A percentile compares a stretch with the other conserved stretches of the same genome.
phyloP scores from a whole-genome alignment of 2,888 invertebrate species.

The Tolmerus cingulatus region DNA sequence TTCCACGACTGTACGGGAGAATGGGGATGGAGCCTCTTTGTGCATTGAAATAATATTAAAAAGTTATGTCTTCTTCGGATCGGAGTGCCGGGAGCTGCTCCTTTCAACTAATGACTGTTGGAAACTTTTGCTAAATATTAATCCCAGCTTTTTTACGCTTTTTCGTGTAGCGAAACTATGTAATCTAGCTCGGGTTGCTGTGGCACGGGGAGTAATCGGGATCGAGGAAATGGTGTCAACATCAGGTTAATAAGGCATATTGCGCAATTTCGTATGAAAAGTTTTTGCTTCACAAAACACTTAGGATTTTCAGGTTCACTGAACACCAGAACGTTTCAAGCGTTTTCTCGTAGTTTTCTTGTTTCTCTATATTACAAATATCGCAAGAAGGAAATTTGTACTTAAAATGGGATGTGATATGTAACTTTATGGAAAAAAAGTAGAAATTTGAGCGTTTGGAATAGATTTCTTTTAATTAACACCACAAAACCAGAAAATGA shows the following conservation, averaged over 20 bases:
- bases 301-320: neutral
- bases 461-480: neutral
- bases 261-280: neutral
- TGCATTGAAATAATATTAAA: constrained; percentile 18
- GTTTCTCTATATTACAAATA: neutral
- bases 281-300: neutral
- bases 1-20: neutral
- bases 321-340: neutral
- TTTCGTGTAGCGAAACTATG: constrained; percentile 1
- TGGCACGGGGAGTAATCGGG: neutral
- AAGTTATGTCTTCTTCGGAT: constrained; percentile 24
- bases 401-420: neutral
- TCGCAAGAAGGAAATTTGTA: neutral
- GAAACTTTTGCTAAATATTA: constrained; percentile 7
- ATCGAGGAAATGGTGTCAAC: constrained; percentile 8
- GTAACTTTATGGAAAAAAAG: no score
- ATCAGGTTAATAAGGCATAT: constrained; percentile 5
- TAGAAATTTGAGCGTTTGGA: no score
- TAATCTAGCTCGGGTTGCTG: neutral
- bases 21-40: neutral
- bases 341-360: neutral
- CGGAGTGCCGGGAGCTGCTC: neutral
- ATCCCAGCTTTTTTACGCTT: neutral
- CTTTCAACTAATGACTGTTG: neutral
- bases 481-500: neutral